Evolutionary conservation across 1,140 invertebrate genomes (phyloP).

Genomic region (Drosophila ambigua): DNA sequence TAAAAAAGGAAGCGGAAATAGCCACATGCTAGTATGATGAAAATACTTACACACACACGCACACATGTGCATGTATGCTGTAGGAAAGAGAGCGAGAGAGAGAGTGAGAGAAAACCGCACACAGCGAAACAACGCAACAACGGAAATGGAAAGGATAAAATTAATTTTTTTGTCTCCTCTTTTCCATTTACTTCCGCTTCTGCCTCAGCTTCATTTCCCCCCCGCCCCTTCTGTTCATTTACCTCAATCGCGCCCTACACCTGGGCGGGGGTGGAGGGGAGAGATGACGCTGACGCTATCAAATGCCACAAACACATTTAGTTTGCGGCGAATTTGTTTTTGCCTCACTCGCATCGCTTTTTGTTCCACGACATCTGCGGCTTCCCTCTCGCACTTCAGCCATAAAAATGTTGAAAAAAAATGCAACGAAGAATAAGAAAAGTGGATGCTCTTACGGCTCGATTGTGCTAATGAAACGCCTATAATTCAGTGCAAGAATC

Average conservation of each 20-base stretch:
- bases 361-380: background rate
- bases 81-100: background rate
- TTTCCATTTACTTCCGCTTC: conserved; percentile 50
- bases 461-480: background rate
- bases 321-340: conserved; percentile 71
- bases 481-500: no score
- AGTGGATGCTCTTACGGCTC: conserved; percentile 40
- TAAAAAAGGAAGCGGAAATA: conserved; percentile 25
- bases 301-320: conserved; percentile 71
- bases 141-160: conserved; percentile 74
- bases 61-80: no score
- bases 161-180: conserved; percentile 61
- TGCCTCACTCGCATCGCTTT: conserved; percentile 24
- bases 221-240: no score
- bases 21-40: background rate
- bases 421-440: conserved; percentile 23
- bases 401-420: conserved; percentile 54
- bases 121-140: conserved; percentile 17
- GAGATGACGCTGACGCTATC: conserved; percentile 49
- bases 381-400: conserved; percentile 17
- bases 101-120: conserved; percentile 16
- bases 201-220: conserved; percentile 4
- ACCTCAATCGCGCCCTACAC: conserved; percentile 34
- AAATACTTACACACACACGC: conserved; percentile 12
- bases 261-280: conserved; percentile 4